Base-by-base conservation (phyloP, 2,888 invertebrate species). In the Phortica okadai region DNA sequence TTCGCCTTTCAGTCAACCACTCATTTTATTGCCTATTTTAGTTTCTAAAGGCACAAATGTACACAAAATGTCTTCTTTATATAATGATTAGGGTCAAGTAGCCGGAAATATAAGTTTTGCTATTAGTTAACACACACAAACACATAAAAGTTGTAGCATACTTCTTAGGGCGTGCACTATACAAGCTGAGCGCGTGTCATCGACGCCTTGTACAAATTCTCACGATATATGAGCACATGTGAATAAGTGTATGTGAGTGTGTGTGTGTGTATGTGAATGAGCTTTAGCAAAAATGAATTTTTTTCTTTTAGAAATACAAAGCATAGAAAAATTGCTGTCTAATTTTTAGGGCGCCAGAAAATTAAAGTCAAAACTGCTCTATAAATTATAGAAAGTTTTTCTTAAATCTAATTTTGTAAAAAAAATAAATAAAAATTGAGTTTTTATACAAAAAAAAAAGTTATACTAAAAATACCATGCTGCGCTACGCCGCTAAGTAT, bases 61-160 rank as follows among this genome's bases (percentile, higher is more conserved):
- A 5, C 16, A 8, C 16, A 59, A 59, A 59, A 21, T 59, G 33
- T 33, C 33, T 64, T 64, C 14, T 44, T 42, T 16, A 67, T 74
- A 16, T 41, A 67, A 56, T 66, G 44, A 75, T 75, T 75, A 45
- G 70, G 70, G 59, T 75, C 75, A 75, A 75, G 70, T 62, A 70
- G 62, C 25, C 70, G 42, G 70, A 70, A 70, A 75, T 75, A 75
- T 74, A 16, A 74, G 62, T 45, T 74, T 74, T 58, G 42, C 50
- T 67, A 56, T 66, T 72, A 56, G 70, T 72, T 54, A 14, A 56
- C 56, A 45, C 56, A 45, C 21, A 21, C 21, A 5, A 72, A 72
- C 8, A 33, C 33, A 33, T 5, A 33, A 33, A 33, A 56, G 54
- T 74, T 54, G n/a, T 50, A 50, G 74, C 50, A 42, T 11, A 64